Evolutionary conservation across 1,140 invertebrate genomes (phyloP), one percentile per base, ranked within the genome.

Genomic region (Lepeophtheirus salmonis): DNA sequence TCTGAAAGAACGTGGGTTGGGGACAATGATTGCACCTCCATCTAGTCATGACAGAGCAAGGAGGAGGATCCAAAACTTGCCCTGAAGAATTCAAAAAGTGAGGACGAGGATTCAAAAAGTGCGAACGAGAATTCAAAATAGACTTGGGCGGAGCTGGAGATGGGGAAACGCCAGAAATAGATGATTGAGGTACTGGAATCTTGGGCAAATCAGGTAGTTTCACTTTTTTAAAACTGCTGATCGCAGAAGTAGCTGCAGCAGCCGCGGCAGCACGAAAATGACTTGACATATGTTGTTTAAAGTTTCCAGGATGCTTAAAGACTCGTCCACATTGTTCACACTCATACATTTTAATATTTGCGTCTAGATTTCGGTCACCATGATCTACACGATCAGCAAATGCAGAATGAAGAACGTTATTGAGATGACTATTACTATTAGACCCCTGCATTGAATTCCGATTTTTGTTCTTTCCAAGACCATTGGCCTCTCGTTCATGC

Each of bases 231-330:
- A 18, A 10, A 12, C 50, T 10, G 50, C 13, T 12, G 6, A n/a
- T 6, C 6, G 30, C 30, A 6, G n/a, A n/a, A n/a, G 30, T n/a
- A n/a, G 6, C 30, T 10, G 6, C n/a, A n/a, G 30, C 6, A n/a
- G n/a, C 30, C 6, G 6, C n/a, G 6, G 30, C 6, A 10, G 30
- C 30, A 41, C 59, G 16, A 17, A 24, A 50, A 24, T 61, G 59
- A 23, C 59, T 61, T 13, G 50, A 22, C 59, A 61, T 55, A 50
- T 61, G 59, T 22, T 61, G 59, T 23, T 61, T 61, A 23, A 22
- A 61, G 51, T 61, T 61, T 13, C 59, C 59, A 4, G 59, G 59
- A 18, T 61, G 59, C 25, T 61, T 61, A 23, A 61, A 61, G 49
- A 20, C 22, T 21, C 59, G 18, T n/a, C 25, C 49, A 16, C 59